Conservation (phyloP, 37 sponge, comb jelly and placozoan species). For the Theonella swinhoei region DNA sequence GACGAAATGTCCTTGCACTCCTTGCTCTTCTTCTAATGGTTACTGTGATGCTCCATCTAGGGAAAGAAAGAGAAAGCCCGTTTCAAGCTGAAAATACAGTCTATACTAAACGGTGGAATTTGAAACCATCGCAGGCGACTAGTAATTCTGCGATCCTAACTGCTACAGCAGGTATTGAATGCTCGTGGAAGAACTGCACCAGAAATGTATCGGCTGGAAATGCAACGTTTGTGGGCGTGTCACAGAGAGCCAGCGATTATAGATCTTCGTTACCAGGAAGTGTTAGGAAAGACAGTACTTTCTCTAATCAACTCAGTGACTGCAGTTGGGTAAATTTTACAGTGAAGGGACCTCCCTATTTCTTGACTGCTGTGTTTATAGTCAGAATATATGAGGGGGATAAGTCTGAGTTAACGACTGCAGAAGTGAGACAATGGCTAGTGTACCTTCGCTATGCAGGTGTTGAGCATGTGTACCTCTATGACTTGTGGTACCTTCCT, state of each 20-base stretch:
- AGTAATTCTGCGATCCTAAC: too few species aligned
- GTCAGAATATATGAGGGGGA: slow-evolving; percentile 63
- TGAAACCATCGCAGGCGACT: too few species aligned
- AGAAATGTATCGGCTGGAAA: too few species aligned
- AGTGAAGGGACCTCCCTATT: slow-evolving; percentile 38
- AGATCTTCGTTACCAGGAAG: too few species aligned
- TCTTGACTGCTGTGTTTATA: slow-evolving; percentile 61
- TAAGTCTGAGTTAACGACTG: slow-evolving; percentile 53
- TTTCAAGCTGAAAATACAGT: too few species aligned
- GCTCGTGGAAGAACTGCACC: not conserved
- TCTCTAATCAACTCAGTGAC: not conserved
- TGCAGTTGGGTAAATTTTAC: not conserved
- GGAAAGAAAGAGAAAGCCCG: too few species aligned
- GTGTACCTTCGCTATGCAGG: slow-evolving; percentile 70
- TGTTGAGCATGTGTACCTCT: slow-evolving; percentile 80
- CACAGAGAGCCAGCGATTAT: too few species aligned
- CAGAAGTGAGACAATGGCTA: slow-evolving; percentile 75
- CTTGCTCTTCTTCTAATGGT: not conserved
- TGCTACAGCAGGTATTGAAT: not conserved
- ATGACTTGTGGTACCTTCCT: slow-evolving; percentile 58
- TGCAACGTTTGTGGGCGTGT: too few species aligned
- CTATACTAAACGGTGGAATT: too few species aligned
- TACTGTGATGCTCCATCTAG: not conserved
- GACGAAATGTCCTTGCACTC: not conserved
- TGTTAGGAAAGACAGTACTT: too few species aligned